A percentile compares a stretch with the other conserved stretches of the same genome.
These are phyloP conservation scores for Lycaon pictus DNA, from an alignment of 2,113 vertebrate species.

Conservation along the genomic window DNA sequence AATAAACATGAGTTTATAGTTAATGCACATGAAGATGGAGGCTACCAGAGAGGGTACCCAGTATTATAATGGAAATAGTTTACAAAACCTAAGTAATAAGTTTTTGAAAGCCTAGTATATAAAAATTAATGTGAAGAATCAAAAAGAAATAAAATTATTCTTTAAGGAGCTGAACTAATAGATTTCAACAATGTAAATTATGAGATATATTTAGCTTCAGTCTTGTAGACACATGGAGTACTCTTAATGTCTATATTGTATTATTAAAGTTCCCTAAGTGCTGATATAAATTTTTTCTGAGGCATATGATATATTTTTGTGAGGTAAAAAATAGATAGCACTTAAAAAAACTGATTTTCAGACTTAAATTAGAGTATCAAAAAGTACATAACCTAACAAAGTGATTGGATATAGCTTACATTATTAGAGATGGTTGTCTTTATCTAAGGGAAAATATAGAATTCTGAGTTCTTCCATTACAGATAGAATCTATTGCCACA, in stretches of 20 bases:
- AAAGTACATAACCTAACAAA: background rate
- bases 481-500: conserved; percentile 62
- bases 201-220: background rate
- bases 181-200: background rate
- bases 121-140: background rate
- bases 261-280: background rate
- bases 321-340: background rate
- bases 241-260: background rate
- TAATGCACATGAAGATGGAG: background rate
- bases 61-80: background rate
- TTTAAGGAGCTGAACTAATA: background rate
- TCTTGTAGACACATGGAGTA: background rate
- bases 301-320: background rate
- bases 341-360: conserved; percentile 39
- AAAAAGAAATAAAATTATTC: background rate
- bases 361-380: conserved; percentile 9
- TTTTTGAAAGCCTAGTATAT: background rate
- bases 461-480: conserved; percentile 50
- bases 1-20: background rate
- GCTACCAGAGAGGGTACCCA: background rate
- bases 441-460: conserved; percentile 57
- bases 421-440: conserved; percentile 56
- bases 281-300: background rate
- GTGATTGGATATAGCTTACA: background rate
- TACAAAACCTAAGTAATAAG: background rate